These are phyloP conservation scores for Montipora foliosa DNA, from an alignment of 64 coral and sea anemone species.

Conservation along the genomic window DNA sequence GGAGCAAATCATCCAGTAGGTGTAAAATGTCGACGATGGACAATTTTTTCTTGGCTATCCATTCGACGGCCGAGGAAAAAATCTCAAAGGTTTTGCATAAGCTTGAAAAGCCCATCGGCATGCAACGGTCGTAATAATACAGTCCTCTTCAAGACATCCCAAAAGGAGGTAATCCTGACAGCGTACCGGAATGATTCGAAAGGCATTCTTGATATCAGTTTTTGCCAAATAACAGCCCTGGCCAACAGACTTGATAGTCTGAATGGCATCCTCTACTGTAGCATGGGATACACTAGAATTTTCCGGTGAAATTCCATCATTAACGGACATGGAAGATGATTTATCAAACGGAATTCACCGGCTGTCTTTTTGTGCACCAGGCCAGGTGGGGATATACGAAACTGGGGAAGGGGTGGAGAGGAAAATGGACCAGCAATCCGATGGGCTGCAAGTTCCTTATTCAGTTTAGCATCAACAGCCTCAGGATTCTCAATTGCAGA, in stretches of 20 bases:
- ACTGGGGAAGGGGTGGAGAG: slow-evolving; percentile 8
- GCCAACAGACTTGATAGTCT: neutral
- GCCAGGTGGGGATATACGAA: slow-evolving; percentile 17
- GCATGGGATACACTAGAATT: neutral
- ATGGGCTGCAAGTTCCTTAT: slow-evolving; percentile 7
- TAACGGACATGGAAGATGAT: slow-evolving; percentile 32
- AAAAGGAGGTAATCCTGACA: neutral
- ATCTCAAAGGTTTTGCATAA: too few species aligned
- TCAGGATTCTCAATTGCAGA: neutral
- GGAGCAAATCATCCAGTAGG: slow-evolving; percentile 10
- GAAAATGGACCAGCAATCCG: slow-evolving; percentile 27
- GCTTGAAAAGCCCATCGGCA: too few species aligned
- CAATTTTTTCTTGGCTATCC: slow-evolving; percentile 19
- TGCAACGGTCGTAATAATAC: too few species aligned
- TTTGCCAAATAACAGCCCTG: neutral
- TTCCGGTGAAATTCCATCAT: slow-evolving; percentile 24
- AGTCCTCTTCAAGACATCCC: neutral
- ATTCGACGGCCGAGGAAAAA: neutral
- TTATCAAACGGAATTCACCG: slow-evolving; percentile 33
- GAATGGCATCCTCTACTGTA: slow-evolving; percentile 7
- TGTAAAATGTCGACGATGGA: neutral
- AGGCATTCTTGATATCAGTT: neutral
- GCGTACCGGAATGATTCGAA: slow-evolving; percentile 3
- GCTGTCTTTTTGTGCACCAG: slow-evolving; percentile 28
- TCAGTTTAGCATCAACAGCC: slow-evolving; percentile 27